Percentiles rank a stretch among this genome's conserved stretches.
These are phyloP conservation scores for Metaphire vulgaris DNA, from an alignment of 1,140 invertebrate species.

Conservation along the genomic window DNA sequence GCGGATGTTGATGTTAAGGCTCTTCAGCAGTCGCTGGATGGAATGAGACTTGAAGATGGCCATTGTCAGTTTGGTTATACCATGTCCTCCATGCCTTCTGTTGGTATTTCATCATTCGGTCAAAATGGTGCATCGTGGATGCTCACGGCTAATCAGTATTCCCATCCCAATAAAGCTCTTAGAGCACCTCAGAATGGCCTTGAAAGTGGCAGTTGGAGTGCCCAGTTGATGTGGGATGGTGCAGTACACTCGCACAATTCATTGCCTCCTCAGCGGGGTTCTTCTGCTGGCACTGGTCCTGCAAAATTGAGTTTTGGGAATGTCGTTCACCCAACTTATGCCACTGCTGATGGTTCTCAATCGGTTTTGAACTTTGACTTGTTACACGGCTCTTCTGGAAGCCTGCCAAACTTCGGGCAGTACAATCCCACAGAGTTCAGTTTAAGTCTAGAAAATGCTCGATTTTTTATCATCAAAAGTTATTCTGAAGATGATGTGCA, in stretches of 20 bases:
- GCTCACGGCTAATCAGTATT: background rate
- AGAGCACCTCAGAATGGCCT: background rate
- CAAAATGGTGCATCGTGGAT: background rate
- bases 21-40: background rate
- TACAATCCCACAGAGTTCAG: constrained; percentile 92
- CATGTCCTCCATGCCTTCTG: background rate
- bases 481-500: constrained; percentile 99
- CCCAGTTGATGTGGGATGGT: background rate
- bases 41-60: background rate
- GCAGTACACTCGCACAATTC: background rate
- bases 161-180: no score
- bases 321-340: background rate
- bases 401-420: constrained; percentile 72
- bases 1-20: background rate
- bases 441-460: constrained; percentile 71
- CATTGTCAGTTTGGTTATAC: background rate
- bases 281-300: background rate
- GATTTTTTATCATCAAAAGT: constrained; percentile 97
- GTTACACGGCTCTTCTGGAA: background rate
- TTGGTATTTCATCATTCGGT: background rate
- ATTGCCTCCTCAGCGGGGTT: background rate
- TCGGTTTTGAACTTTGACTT: background rate
- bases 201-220: background rate
- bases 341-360: background rate
- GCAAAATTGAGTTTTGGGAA: background rate